Evolutionary conservation across 2,797 vertebrate species (phyloP).

Genomic region (Sebastes oblongus): DNA sequence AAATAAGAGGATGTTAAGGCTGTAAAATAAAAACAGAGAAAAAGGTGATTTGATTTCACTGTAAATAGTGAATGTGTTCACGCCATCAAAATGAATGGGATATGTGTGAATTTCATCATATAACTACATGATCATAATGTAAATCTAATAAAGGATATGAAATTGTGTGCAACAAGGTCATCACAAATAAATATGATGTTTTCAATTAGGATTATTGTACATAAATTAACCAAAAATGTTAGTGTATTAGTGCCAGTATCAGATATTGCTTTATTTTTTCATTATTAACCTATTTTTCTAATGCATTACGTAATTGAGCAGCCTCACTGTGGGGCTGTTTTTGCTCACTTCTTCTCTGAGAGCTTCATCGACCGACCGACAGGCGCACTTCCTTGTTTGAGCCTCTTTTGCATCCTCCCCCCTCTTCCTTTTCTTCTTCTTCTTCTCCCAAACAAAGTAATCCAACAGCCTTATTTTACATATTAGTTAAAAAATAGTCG

Average conservation of each 20-base stretch:
- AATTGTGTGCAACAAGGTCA: not conserved
- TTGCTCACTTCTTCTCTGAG: constrained; percentile 36
- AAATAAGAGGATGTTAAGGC: accelerated
- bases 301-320: constrained; percentile 79
- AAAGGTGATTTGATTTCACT: not conserved
- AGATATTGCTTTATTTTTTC: not conserved
- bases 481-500: accelerated
- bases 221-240: accelerated
- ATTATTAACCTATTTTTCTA: constrained; percentile 8
- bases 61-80: not conserved
- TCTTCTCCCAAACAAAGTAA: constrained; percentile 5
- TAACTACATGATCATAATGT: not conserved
- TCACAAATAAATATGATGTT: not conserved
- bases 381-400: constrained; percentile 78
- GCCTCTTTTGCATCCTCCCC: not conserved
- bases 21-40: not conserved
- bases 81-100: not conserved
- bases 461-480: not conserved
- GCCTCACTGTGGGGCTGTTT: constrained; percentile 56
- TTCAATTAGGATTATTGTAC: accelerated
- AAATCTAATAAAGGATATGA: accelerated
- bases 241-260: accelerated
- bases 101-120: accelerated
- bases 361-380: constrained; percentile 44
- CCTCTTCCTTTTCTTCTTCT: too few species aligned